phyloP scores from a whole-genome alignment of 2,797 vertebrate genomes.

The Fringilla coelebs region DNA sequence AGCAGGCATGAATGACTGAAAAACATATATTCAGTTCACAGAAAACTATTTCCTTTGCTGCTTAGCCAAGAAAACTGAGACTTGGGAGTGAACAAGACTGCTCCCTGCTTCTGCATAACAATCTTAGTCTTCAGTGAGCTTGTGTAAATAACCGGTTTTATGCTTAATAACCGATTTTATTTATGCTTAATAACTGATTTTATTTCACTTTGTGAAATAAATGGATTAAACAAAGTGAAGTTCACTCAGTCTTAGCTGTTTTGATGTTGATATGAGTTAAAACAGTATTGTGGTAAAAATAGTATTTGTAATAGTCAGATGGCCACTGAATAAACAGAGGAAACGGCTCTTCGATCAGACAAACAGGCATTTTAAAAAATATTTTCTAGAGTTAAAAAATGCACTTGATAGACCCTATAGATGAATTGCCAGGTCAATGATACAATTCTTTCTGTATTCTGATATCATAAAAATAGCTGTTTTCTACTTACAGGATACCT shows the following conservation, averaged over 20 bases:
- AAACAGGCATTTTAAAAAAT: not conserved
- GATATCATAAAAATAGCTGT: not conserved
- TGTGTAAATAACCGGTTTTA: not conserved
- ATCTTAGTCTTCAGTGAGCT: not conserved
- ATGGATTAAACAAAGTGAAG: not conserved
- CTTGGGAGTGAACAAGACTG: not conserved
- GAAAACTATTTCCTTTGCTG: not conserved
- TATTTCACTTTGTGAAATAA: too few relatives aligned
- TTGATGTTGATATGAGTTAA: not conserved
- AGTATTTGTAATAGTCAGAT: not conserved
- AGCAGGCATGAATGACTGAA: not conserved
- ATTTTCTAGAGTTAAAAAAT: not conserved
- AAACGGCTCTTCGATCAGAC: not conserved
- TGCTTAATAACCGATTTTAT: not conserved
- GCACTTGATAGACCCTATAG: not conserved
- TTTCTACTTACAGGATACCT: not conserved
- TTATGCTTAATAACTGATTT: not conserved
- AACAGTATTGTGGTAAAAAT: not conserved
- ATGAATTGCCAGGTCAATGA: not conserved
- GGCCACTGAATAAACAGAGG: not conserved
- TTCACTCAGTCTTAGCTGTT: not conserved
- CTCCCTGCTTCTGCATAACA: not conserved
- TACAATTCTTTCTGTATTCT: not conserved
- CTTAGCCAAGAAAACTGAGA: not conserved
- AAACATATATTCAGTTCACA: not conserved